Conservation (phyloP, 2,888 invertebrate species). For the Eulithis testata region DNA sequence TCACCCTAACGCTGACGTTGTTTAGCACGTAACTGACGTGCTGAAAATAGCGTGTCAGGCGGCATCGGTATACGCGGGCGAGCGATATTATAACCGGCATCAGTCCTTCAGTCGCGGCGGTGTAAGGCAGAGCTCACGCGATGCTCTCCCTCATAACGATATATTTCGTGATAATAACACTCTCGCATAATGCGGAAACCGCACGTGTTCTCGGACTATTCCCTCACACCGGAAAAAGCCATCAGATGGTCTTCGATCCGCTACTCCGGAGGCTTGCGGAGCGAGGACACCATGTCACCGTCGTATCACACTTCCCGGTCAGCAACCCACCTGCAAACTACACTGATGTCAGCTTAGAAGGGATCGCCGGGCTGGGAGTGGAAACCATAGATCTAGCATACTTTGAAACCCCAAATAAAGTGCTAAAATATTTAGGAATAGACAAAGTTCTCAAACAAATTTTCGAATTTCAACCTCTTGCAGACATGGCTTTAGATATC, state of each 20-base stretch:
- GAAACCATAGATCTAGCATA: slow-evolving; percentile 63
- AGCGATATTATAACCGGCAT: slow-evolving; percentile 27
- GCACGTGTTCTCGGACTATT: slow-evolving; percentile 85
- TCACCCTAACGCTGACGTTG: slow-evolving; percentile 28
- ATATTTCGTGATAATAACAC: slow-evolving; percentile 50
- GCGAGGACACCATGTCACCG: slow-evolving; percentile 86
- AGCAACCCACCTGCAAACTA: slow-evolving; percentile 75
- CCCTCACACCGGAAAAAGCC: slow-evolving; percentile 85
- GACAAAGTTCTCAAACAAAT: slow-evolving; percentile 58
- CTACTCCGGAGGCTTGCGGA: slow-evolving; percentile 81
- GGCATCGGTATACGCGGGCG: slow-evolving; percentile 21
- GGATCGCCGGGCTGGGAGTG: slow-evolving; percentile 63
- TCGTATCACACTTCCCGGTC: slow-evolving; percentile 84
- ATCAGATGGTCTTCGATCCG: slow-evolving; percentile 85
- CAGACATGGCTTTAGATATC: slow-evolving; percentile 62
- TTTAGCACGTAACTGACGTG: slow-evolving; percentile 32
- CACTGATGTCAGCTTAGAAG: slow-evolving; percentile 73
- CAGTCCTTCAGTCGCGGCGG: slow-evolving; percentile 47
- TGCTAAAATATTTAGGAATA: slow-evolving; percentile 55
- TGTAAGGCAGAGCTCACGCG: slow-evolving; percentile 47
- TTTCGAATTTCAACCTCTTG: slow-evolving; percentile 59
- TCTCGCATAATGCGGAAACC: slow-evolving; percentile 54
- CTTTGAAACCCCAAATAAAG: slow-evolving; percentile 54
- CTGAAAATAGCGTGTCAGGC: slow-evolving; percentile 45
- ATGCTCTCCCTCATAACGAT: slow-evolving; percentile 58